phyloP scores from a whole-genome alignment of 1,140 invertebrate species.

The Galleria mellonella region DNA sequence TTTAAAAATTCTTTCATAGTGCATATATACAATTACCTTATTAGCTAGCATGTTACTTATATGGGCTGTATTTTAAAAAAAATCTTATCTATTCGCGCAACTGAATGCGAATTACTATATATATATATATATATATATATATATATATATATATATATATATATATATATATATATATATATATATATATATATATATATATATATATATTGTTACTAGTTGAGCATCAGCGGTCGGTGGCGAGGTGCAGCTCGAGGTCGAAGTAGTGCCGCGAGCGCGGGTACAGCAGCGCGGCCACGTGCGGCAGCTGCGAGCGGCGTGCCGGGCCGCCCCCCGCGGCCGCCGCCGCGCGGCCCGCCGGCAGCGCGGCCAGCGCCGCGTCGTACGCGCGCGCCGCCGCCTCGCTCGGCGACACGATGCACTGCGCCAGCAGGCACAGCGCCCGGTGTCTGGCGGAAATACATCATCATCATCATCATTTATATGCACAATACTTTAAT shows the following conservation, averaged over 20 bases:
- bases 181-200: no score
- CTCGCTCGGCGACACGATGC: slow-evolving; percentile 18
- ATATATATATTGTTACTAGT: no score
- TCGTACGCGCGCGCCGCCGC: slow-evolving; percentile 21
- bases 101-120: no score
- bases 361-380: slow-evolving; percentile 7
- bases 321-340: slow-evolving; percentile 12
- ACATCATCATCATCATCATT: neutral
- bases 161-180: no score
- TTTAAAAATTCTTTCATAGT: no score
- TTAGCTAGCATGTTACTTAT: no score
- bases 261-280: slow-evolving; percentile 29
- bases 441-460: slow-evolving; percentile 30
- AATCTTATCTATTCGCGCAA: no score
- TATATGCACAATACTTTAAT: no score
- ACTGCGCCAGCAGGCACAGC: slow-evolving; percentile 31
- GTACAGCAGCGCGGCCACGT: slow-evolving; percentile 22
- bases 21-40: no score
- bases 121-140: no score
- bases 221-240: neutral
- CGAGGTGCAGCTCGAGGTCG: slow-evolving; percentile 23
- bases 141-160: no score
- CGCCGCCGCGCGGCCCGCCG: slow-evolving; percentile 15
- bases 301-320: slow-evolving; percentile 9
- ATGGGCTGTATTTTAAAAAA: no score